A percentile compares a stretch with the other conserved stretches of the same genome.
Evolutionary conservation across 1,140 invertebrate genomes (phyloP).

Genomic region (Halotydeus destructor): DNA sequence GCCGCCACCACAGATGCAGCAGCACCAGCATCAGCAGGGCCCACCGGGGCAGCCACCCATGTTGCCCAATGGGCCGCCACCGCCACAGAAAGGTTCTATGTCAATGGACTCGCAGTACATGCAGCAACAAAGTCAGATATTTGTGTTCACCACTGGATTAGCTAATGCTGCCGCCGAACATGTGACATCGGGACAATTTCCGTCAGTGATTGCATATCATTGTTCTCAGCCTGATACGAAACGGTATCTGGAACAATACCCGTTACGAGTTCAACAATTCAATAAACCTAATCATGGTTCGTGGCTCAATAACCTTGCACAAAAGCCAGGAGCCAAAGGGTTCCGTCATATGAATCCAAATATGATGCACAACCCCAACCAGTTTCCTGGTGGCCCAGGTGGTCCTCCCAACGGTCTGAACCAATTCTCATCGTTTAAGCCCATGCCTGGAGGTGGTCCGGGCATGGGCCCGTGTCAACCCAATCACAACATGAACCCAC

Average conservation of each 20-base stretch:
- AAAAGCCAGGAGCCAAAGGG: conserved; percentile 40
- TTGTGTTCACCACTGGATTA: conserved; percentile 81
- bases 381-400: conserved; percentile 15
- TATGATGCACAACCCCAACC: conserved; percentile 9
- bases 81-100: background rate
- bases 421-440: conserved; percentile 10
- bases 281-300: conserved; percentile 43
- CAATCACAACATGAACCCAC: no score
- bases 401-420: conserved; percentile 9
- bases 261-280: conserved; percentile 65
- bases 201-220: conserved; percentile 82
- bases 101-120: conserved; percentile 32
- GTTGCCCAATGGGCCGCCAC: background rate
- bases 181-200: conserved; percentile 63
- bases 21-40: background rate
- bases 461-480: conserved; percentile 15
- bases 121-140: conserved; percentile 94
- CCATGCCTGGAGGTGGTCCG: conserved; percentile 13
- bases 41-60: background rate
- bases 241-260: conserved; percentile 82
- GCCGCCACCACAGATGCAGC: background rate
- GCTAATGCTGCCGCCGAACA: conserved; percentile 86
- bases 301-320: conserved; percentile 53
- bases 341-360: conserved; percentile 10
- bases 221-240: conserved; percentile 83